phyloP scores from a whole-genome alignment of 2,888 invertebrate genomes.

The Lagria hirta region DNA sequence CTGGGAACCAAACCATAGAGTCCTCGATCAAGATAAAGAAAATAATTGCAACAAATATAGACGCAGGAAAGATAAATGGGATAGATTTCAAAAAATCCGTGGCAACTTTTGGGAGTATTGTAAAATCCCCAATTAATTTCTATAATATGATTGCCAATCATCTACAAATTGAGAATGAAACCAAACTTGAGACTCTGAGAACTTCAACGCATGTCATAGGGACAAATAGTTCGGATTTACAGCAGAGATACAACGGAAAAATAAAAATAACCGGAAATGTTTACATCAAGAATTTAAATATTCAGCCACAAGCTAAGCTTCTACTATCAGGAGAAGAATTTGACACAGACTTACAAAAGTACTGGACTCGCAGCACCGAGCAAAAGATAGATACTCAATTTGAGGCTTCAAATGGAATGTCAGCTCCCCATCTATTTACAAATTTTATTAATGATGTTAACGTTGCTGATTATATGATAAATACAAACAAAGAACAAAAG shows the following conservation, averaged over 20 bases:
- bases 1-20: slow-evolving; percentile 44
- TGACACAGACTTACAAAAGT: slow-evolving; percentile 36
- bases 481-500: slow-evolving; percentile 34
- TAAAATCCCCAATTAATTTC: too few species aligned
- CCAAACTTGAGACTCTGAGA: too few species aligned
- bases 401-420: slow-evolving; percentile 39
- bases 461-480: slow-evolving; percentile 42
- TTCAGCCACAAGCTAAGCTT: slow-evolving; percentile 34
- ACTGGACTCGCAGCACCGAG: slow-evolving; percentile 47
- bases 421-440: slow-evolving; percentile 42
- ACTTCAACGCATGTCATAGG: slow-evolving; percentile 41
- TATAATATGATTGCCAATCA: too few species aligned
- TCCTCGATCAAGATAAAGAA: slow-evolving; percentile 40
- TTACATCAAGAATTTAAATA: slow-evolving; percentile 38
- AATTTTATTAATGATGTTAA: slow-evolving; percentile 41
- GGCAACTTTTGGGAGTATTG: slow-evolving; percentile 31
- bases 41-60: slow-evolving; percentile 36
- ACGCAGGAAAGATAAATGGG: slow-evolving; percentile 39
- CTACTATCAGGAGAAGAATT: slow-evolving; percentile 38
- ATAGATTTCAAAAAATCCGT: slow-evolving; percentile 37
- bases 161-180: too few species aligned
- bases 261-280: slow-evolving; percentile 48
- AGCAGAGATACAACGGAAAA: slow-evolving; percentile 46
- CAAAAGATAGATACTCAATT: slow-evolving; percentile 47
- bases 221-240: slow-evolving; percentile 42